Evolutionary conservation across 2,797 vertebrate species (phyloP), one percentile per base, ranked within the genome.

Genomic region (Hoplostethus mediterraneus): DNA sequence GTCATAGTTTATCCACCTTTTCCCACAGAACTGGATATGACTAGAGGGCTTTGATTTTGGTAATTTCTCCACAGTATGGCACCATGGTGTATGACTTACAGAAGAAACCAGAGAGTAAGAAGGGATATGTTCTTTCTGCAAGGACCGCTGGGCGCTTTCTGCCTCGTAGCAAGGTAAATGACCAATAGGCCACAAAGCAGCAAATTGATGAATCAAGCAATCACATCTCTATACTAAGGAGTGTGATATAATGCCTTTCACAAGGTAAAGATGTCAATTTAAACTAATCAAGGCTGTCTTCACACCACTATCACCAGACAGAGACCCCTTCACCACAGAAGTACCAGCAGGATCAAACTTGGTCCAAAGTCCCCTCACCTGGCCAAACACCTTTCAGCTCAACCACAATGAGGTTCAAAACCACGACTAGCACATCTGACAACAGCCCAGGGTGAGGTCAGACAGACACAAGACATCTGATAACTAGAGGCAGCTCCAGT

Each of bases 61-160:
- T 10, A 12, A 5, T 80, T 71, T 48, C 30, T 11, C 21, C 36
- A 49, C 88, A 97, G 96, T 77, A 73, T 44, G 86, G 72, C 64
- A 93, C 87, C 58, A 86, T 96, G 8, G 0, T 84, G 2, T 81
- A 95, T 63, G 66, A 89, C 5, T 6, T 92, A 1, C 49, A 91
- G 70, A 94, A 67, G 55, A 95, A 31, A 16, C 95, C 95, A 0
- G 77, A 67, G 45, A 97, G 95, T 85, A 94, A 31, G 31, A 96
- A 78, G 78, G 97, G 96, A 5, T 97, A 96, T 0, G 25, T 69
- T 21, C 16, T 96, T 48, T 94, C 92, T 84, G 95, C 95, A 0
- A 95, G 96, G 75, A 97, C 95, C 4, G 77, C 93, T 0, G 31
- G 45, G 0, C 93, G 95, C 0, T 96, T 96, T 79, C 63, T 71